Evolutionary conservation across 37 sponge, comb jelly and placozoan genomes (phyloP).

Genomic region (Haliclona indistincta): DNA sequence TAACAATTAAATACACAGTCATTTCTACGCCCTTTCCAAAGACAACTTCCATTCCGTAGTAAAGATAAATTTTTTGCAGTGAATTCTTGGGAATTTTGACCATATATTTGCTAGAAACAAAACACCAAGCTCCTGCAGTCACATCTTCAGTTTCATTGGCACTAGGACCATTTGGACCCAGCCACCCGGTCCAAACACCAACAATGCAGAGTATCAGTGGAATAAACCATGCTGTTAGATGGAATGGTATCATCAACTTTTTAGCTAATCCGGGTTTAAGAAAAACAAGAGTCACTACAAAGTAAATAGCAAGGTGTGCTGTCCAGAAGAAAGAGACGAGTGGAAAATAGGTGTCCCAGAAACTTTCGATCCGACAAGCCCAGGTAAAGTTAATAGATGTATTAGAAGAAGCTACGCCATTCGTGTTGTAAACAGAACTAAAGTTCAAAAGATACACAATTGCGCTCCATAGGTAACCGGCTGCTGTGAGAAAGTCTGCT

Average conservation of each 20-base stretch:
- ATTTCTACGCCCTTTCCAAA: constrained; percentile 36
- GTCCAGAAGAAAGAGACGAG: constrained; percentile 78
- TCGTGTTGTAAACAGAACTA: too few relatives aligned
- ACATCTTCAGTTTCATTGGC: not conserved
- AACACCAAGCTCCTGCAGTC: constrained; percentile 60
- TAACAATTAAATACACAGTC: not conserved
- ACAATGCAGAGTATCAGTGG: constrained; percentile 36
- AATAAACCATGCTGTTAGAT: constrained; percentile 56
- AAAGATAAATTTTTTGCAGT: too few relatives aligned
- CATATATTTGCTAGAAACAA: constrained; percentile 15
- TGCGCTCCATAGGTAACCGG: not conserved
- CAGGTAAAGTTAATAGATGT: too few relatives aligned
- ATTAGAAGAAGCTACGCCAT: too few relatives aligned
- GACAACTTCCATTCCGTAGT: not conserved
- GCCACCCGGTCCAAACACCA: constrained; percentile 3
- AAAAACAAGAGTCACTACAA: constrained; percentile 33
- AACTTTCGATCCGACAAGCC: constrained; percentile 56
- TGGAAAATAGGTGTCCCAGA: constrained; percentile 61
- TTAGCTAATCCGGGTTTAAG: constrained; percentile 12
- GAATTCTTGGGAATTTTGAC: too few relatives aligned
- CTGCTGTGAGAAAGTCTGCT: constrained; percentile 30
- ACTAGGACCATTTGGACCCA: constrained; percentile 20
- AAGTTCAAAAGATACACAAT: too few relatives aligned
- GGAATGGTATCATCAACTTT: constrained; percentile 43
- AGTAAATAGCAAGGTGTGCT: constrained; percentile 53